Percentiles rank a stretch among this genome's conserved stretches.
These are phyloP conservation scores for Mimas tiliae DNA, from an alignment of 2,888 invertebrate genomes.

Conservation along the genomic window DNA sequence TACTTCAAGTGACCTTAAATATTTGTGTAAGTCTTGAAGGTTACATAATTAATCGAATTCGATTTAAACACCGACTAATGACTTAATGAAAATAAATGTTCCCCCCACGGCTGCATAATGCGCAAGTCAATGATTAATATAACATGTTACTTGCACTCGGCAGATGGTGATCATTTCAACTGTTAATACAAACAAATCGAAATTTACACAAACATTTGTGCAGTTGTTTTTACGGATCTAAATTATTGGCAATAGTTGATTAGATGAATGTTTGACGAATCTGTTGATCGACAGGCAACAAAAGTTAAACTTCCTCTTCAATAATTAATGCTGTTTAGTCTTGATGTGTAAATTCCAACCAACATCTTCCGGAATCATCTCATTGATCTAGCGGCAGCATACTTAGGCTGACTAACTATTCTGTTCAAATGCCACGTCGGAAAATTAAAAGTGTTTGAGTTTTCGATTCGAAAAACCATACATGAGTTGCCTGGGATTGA, in stretches of 20 bases:
- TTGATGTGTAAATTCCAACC: no score
- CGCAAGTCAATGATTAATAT: not conserved
- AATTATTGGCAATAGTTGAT: constrained; percentile 4
- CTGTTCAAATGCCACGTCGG: no score
- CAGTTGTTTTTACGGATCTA: not conserved
- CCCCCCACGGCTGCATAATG: not conserved
- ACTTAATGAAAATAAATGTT: not conserved
- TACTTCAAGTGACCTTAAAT: not conserved
- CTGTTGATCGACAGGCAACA: not conserved
- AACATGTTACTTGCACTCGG: not conserved
- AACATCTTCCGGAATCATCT: no score
- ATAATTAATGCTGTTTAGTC: no score
- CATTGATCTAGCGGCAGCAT: no score
- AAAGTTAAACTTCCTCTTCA: not conserved
- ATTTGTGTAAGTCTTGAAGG: not conserved
- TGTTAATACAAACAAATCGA: not conserved
- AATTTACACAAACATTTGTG: not conserved
- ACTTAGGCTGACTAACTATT: no score
- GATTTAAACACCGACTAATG: not conserved
- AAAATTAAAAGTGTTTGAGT: no score
- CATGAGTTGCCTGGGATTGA: no score
- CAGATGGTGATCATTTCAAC: not conserved
- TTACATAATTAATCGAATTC: not conserved
- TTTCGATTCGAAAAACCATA: no score
- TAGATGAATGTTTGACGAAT: not conserved